phyloP scores from a whole-genome alignment of 2,888 invertebrate species.

The Macrosoma leucophasiata region DNA sequence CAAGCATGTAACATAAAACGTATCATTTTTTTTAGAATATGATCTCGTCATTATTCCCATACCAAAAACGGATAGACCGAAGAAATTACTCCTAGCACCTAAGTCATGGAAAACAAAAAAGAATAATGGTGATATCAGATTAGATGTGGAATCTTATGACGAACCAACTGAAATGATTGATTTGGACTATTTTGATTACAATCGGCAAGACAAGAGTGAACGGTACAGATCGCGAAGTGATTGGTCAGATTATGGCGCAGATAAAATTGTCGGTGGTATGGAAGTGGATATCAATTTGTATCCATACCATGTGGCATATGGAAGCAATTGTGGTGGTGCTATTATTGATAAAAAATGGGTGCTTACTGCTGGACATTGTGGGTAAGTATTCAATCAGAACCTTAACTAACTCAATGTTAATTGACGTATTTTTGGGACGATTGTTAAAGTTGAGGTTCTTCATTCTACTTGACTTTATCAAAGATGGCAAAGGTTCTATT shows the following conservation, averaged over 20 bases:
- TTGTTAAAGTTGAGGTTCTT: too few relatives aligned
- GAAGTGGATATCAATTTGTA: constrained; percentile 60
- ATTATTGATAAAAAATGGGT: constrained; percentile 58
- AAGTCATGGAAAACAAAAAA: constrained; percentile 9
- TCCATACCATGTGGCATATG: constrained; percentile 64
- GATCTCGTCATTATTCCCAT: constrained; percentile 54
- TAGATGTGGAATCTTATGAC: constrained; percentile 51
- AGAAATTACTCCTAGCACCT: background rate
- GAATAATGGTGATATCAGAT: constrained; percentile 24
- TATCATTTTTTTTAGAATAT: constrained; percentile 37
- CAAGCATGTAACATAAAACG: too few relatives aligned
- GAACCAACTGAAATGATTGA: constrained; percentile 47
- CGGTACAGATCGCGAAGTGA: constrained; percentile 11
- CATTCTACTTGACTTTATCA: too few relatives aligned
- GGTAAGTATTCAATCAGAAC: constrained; percentile 55
- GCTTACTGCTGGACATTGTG: constrained; percentile 66
- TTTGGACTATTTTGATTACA: constrained; percentile 48
- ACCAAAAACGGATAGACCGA: constrained; percentile 9
- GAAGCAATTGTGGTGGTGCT: constrained; percentile 61
- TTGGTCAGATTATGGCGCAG: constrained; percentile 34
- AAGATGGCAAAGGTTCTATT: too few relatives aligned
- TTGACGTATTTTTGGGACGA: too few relatives aligned
- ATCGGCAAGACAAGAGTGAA: constrained; percentile 26
- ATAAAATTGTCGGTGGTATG: constrained; percentile 61
- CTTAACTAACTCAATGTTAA: too few relatives aligned